Conservation (phyloP, 2,888 invertebrate species). For the Lasioglossum oenotherae region DNA sequence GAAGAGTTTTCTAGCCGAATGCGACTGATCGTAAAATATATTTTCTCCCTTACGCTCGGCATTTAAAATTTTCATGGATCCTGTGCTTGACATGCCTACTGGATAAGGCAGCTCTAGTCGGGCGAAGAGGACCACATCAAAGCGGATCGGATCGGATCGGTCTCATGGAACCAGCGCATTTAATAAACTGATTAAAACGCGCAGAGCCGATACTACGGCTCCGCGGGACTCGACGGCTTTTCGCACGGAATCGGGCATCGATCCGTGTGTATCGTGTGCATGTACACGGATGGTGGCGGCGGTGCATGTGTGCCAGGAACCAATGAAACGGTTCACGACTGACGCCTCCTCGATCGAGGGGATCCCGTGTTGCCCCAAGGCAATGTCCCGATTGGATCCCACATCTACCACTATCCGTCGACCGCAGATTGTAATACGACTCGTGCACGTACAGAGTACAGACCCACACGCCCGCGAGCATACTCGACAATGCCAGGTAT, state of each 20-base stretch:
- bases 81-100: not conserved
- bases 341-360: slow-evolving; percentile 71
- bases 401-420: slow-evolving; percentile 64
- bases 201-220: slow-evolving; percentile 6
- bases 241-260: slow-evolving; percentile 29
- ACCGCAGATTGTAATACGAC: slow-evolving; percentile 66
- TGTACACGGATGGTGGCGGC: not conserved
- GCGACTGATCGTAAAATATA: not conserved
- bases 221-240: not conserved
- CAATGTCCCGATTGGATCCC: slow-evolving; percentile 75
- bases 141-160: not conserved
- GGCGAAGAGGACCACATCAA: slow-evolving; percentile 3
- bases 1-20: not conserved
- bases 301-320: slow-evolving; percentile 53
- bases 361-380: slow-evolving; percentile 69
- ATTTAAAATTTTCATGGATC: not conserved
- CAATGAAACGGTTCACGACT: slow-evolving; percentile 75
- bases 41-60: not conserved
- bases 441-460: slow-evolving; percentile 42
- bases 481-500: slow-evolving; percentile 64
- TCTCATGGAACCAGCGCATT: slow-evolving; percentile 4
- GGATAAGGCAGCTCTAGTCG: not conserved
- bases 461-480: slow-evolving; percentile 37
- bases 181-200: slow-evolving; percentile 40
- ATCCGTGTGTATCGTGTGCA: slow-evolving; percentile 26